phyloP scores from a whole-genome alignment of 1,140 invertebrate genomes.

The Eriosoma lanigerum region DNA sequence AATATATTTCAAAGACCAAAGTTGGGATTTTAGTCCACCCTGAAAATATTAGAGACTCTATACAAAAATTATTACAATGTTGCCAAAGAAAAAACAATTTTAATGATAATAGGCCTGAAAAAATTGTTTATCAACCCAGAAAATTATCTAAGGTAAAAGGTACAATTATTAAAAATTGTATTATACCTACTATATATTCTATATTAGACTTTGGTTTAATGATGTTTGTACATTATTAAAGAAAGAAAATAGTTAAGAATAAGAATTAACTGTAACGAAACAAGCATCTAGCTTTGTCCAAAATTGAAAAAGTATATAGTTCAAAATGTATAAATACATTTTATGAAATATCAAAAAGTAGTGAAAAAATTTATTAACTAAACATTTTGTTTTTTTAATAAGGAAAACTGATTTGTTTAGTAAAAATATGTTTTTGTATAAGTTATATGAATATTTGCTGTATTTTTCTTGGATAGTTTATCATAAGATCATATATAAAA shows the following conservation, averaged over 20 bases:
- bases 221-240: neutral
- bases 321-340: neutral
- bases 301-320: neutral
- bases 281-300: neutral
- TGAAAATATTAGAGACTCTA: neutral
- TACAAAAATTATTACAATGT: neutral
- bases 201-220: neutral
- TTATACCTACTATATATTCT: too few relatives aligned
- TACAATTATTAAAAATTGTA: neutral
- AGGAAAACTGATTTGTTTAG: too few relatives aligned
- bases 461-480: too few relatives aligned
- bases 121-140: neutral
- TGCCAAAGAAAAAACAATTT: neutral
- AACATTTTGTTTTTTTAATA: too few relatives aligned
- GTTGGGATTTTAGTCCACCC: neutral
- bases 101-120: constrained; percentile 7
- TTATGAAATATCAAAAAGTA: neutral
- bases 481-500: too few relatives aligned
- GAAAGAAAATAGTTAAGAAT: neutral
- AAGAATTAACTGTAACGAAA: neutral
- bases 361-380: too few relatives aligned
- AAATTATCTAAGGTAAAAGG: neutral
- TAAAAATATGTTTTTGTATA: too few relatives aligned
- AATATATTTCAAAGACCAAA: neutral
- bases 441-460: too few relatives aligned